A percentile compares a stretch with the other conserved stretches of the same genome.
Conservation (phyloP, 2,888 invertebrate species). For the Esperia sulphurella region DNA sequence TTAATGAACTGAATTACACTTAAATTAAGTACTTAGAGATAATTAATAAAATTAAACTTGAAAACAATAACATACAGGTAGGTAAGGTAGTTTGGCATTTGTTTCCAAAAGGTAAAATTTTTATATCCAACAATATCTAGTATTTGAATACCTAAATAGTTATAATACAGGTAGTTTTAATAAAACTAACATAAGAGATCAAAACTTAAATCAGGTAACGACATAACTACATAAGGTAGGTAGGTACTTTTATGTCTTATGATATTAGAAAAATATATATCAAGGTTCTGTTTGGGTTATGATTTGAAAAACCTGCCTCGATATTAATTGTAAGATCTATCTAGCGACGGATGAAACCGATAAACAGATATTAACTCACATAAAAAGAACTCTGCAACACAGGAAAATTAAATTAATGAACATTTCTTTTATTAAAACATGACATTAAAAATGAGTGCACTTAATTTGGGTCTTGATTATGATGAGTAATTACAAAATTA, state of each 20-base stretch:
- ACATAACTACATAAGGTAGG: constrained; percentile 21
- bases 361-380: no score
- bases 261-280: not conserved
- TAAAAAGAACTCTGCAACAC: no score
- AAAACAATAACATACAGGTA: constrained; percentile 49
- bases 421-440: no score
- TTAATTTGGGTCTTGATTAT: no score
- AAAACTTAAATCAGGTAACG: constrained; percentile 74
- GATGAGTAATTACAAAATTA: no score
- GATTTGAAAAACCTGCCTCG: no score
- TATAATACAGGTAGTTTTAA: constrained; percentile 33
- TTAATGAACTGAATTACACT: constrained; percentile 40
- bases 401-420: no score
- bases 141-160: constrained; percentile 38
- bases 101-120: constrained; percentile 38
- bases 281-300: not conserved
- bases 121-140: constrained; percentile 41
- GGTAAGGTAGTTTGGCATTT: constrained; percentile 54
- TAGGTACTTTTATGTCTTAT: not conserved
- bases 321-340: no score
- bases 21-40: constrained; percentile 50
- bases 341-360: no score
- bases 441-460: no score
- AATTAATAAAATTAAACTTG: constrained; percentile 57
- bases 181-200: constrained; percentile 73